A percentile compares a stretch with the other conserved stretches of the same genome.
Conservation (phyloP, 2,797 vertebrate species). For the Channallabes apus region DNA sequence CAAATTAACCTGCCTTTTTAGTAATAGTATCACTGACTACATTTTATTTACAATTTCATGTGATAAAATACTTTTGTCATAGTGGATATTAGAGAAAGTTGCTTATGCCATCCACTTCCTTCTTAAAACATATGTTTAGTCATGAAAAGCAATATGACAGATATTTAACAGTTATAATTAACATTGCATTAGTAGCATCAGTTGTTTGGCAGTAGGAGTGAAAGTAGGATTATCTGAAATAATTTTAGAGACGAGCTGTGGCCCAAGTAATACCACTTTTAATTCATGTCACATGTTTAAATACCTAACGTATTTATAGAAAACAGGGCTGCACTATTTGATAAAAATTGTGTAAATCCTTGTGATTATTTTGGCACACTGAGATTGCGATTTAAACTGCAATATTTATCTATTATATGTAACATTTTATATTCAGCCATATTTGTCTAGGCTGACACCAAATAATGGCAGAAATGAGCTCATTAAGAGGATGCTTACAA, state of each 20-base stretch:
- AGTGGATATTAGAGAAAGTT: neutral
- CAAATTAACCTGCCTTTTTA: conserved; percentile 23
- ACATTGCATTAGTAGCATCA: neutral
- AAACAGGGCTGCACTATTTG: too few species aligned
- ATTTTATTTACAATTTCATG: neutral
- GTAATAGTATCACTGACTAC: neutral
- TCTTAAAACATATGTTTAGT: neutral
- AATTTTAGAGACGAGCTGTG: neutral
- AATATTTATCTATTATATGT: too few species aligned
- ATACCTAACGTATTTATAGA: too few species aligned
- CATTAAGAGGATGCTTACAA: too few species aligned
- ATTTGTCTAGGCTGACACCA: too few species aligned
- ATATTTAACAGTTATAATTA: neutral
- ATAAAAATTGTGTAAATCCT: too few species aligned
- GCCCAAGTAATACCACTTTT: neutral
- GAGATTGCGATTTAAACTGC: too few species aligned
- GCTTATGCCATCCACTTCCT: neutral
- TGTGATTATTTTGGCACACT: too few species aligned
- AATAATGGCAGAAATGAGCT: too few species aligned
- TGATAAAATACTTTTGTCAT: neutral
- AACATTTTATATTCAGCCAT: too few species aligned
- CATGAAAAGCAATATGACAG: neutral
- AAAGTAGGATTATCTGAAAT: neutral
- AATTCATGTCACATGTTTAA: neutral
- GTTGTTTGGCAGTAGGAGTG: neutral